phyloP scores from a whole-genome alignment of 2,113 vertebrate genomes.

The Sapajus apella region DNA sequence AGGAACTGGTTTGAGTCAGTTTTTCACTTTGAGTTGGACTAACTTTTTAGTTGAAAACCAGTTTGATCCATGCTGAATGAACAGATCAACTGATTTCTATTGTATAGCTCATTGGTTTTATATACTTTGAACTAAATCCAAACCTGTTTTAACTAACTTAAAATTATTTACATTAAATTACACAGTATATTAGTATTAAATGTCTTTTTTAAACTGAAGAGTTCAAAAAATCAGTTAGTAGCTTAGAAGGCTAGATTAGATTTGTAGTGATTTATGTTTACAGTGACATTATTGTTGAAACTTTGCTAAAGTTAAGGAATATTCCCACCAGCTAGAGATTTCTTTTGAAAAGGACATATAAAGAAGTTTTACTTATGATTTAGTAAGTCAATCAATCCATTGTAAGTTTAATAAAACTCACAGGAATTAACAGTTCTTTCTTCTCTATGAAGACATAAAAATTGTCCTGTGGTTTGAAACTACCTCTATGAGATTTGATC shows the following conservation, averaged over 20 bases:
- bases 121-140: not conserved
- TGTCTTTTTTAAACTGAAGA: not conserved
- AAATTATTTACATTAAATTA: conserved; percentile 23
- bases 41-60: not conserved
- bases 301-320: not conserved
- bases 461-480: not conserved
- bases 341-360: not conserved
- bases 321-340: not conserved
- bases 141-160: not conserved
- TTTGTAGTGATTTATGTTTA: not conserved
- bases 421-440: not conserved
- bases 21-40: not conserved
- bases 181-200: not conserved
- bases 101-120: not conserved
- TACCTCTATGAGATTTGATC: not conserved
- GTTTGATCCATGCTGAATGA: not conserved
- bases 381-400: not conserved
- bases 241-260: not conserved
- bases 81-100: not conserved
- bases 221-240: not conserved
- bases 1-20: not conserved
- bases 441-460: not conserved
- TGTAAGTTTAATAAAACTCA: not conserved
- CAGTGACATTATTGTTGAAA: not conserved
- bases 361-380: not conserved